Conservation (phyloP, 2,888 invertebrate species). For the Maniola hyperantus region DNA sequence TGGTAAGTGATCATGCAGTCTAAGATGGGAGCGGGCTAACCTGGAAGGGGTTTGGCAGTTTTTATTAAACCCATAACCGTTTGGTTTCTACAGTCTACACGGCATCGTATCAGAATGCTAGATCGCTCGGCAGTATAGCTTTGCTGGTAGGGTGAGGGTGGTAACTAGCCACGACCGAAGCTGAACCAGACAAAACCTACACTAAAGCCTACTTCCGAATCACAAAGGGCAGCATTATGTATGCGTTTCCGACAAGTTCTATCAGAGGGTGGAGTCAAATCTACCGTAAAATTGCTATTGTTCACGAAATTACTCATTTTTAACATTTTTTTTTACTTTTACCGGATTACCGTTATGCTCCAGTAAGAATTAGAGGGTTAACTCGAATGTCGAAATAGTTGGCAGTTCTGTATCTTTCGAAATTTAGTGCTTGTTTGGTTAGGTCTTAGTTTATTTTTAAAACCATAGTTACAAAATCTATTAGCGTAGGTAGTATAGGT, state of each 20-base stretch:
- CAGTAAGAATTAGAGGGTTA: constrained; percentile 41
- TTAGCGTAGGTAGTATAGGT: too few relatives aligned
- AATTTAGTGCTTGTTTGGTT: not conserved
- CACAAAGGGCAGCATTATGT: not conserved
- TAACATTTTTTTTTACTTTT: constrained; percentile 40
- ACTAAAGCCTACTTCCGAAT: not conserved
- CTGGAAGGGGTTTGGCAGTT: too few relatives aligned
- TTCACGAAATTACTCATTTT: constrained; percentile 75
- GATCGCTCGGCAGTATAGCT: too few relatives aligned
- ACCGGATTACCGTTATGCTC: constrained; percentile 40
- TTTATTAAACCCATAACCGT: too few relatives aligned
- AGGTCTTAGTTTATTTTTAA: not conserved
- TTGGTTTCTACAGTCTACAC: too few relatives aligned
- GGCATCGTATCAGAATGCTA: too few relatives aligned
- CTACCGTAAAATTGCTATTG: constrained; percentile 77
- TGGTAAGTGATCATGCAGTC: too few relatives aligned
- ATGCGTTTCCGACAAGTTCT: constrained; percentile 9
- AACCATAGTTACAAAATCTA: not conserved
- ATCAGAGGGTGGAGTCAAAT: constrained; percentile 43
- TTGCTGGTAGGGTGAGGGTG: too few relatives aligned
- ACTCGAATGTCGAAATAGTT: constrained; percentile 27
- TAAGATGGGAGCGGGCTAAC: too few relatives aligned
- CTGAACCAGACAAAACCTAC: not conserved
- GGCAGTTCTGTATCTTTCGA: constrained; percentile 20
- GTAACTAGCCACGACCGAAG: too few relatives aligned